Conservation (phyloP, 2,888 invertebrate genomes). For the Microctonus brassicae region DNA sequence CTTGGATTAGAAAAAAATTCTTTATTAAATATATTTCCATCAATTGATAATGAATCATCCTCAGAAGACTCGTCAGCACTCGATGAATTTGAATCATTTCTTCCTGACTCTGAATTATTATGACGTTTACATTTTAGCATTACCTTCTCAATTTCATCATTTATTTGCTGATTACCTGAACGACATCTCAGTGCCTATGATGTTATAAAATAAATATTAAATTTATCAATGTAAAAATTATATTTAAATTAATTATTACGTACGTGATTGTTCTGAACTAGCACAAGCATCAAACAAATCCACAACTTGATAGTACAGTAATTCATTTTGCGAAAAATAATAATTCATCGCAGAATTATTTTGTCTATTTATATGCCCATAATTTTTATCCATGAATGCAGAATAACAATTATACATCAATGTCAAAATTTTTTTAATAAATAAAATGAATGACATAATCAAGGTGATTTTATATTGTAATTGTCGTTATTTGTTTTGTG, state of each 20-base stretch:
- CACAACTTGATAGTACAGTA: not conserved
- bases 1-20: slow-evolving; percentile 49
- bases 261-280: slow-evolving; percentile 36
- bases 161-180: slow-evolving; percentile 74
- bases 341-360: not conserved
- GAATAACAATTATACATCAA: not conserved
- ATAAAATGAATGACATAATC: not conserved
- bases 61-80: slow-evolving; percentile 52
- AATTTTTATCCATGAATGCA: not conserved
- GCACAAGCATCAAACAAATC: slow-evolving; percentile 20
- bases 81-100: slow-evolving; percentile 48
- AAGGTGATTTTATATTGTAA: not conserved
- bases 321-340: not conserved
- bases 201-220: slow-evolving; percentile 30
- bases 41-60: slow-evolving; percentile 48
- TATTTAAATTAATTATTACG: no score
- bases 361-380: not conserved
- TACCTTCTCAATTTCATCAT: slow-evolving; percentile 73
- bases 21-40: slow-evolving; percentile 52
- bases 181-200: slow-evolving; percentile 75
- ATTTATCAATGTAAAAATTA: no score
- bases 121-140: slow-evolving; percentile 72
- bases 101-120: slow-evolving; percentile 54
- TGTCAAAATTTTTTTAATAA: not conserved
- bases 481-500: not conserved